Evolutionary conservation across 2,113 vertebrate species (phyloP), one percentile per base, ranked within the genome.

Genomic region (Phalacrocorax carbo): DNA sequence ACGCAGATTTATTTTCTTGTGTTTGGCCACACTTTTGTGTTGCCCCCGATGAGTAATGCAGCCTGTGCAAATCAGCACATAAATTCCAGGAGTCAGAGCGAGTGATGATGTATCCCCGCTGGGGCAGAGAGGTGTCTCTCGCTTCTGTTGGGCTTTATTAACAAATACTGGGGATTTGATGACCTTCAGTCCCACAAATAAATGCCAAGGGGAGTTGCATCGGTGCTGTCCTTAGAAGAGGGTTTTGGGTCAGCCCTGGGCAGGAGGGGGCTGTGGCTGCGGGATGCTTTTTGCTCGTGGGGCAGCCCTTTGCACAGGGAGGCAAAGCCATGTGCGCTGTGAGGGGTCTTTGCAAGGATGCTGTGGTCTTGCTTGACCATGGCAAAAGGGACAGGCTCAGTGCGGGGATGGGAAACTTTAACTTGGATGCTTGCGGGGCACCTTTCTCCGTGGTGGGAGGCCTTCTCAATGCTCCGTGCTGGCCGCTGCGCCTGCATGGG

Each of bases 351-450:
- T 6, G 22, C n/a, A 36, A 40, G 30, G 57, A 12, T 34, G 81
- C 71, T 62, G 71, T 1, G 3, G 11, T 19, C 51, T 29, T 4
- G 40, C 5, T 5, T 7, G 73, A 27, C 62, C 32, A 1, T 1
- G 30, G 57, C 9, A 54, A 29, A 29, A 54, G 52, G 52, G 52
- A 54, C 52, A 54, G 29, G 52, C 38, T 49, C 15, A 1, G 17
- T 2, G 62, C 4, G 8, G 32, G 19, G 21, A 16, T 3, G 79
- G 30, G 77, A 42, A 44, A 10, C 10, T 48, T 51, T 27, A 11
- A 26, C 48, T 34, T 0, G 2, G 7, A 5, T 26, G 21, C 21
- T 26, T 0, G 1, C 1, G 9, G 61, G 26, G 13, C 7, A 7
- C 34, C 26, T 42, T 40, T 5, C 49, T 40, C 40, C 21, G 1